Evolutionary conservation across 2,888 invertebrate species (phyloP), one percentile per base, ranked within the genome.

Genomic region (Halictus ligatus): DNA sequence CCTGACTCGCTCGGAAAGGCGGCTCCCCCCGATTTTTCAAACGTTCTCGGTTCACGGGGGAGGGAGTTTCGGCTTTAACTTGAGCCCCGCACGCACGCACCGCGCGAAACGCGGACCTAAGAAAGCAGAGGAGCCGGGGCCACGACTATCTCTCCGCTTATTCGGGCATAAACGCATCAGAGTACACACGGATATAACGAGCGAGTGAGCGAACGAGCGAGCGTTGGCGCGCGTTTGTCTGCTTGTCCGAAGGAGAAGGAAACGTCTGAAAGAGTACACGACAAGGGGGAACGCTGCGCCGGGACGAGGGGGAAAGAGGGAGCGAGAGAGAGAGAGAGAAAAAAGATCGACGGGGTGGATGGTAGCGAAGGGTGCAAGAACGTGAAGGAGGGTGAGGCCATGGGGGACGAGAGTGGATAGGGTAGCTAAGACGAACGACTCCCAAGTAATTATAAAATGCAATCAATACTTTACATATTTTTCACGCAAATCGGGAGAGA

Each of bases 391-490:
- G 88, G 85, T 84, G 85, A 90, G 86, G 76, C 89, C 85, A 84
- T 82, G 91, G 91, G 89, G 91, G 87, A 89, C 91, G 90, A 91
- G 87, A 89, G 90, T 80, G 92, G 92, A 90, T 91, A 93, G 93
- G 94, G 94, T 93, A 94, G 95, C 95, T 95, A 95, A 95, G 95
- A 95, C 95, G 95, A 94, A 94, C 92, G 94, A 93, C 94, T 94
- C 93, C 94, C 94, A 94, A 95, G 95, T 95, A 95, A 95, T 95
- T 95, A 95, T 95, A 95, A 95, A 95, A 95, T 94, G 95, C 95
- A 95, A 95, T 95, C 95, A 95, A 95, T 95, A 95, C 95, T 95
- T 95, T 95, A 95, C 95, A 95, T 95, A 95, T 95, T 95, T 95
- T 95, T 94, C 95, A 94, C 95, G 94, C 94, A 93, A 93, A 91